Base-by-base conservation (phyloP, 2,797 vertebrate species). In the Halcyon chelicuti region DNA sequence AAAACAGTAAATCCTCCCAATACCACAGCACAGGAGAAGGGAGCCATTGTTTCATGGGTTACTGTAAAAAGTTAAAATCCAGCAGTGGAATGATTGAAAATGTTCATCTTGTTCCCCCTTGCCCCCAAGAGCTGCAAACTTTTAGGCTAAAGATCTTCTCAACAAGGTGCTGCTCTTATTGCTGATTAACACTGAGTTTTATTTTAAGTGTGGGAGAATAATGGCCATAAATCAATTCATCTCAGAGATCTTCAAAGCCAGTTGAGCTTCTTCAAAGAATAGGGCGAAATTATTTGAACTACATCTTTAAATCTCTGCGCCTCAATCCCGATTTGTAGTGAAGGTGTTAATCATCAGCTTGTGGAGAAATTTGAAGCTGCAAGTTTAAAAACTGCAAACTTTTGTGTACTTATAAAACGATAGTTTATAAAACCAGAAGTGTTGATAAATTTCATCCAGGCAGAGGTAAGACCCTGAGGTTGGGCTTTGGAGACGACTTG, bases 51-150 rank as follows among this genome's bases (percentile, higher is more conserved):
- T 81, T 65, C 26, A 8, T 20, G 46, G 29, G 21, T n/a, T 61
- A 52, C 51, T n/a, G 16, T 57, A 44, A 66, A 40, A 81, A 74
- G 7, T 39, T 75, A 40, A 10, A 37, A 62, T 75, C 22, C 16
- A 4, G 13, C 10, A 37, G 9, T 42, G 11, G 19, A 42, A 37
- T 8, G 8, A 20, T 42, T 87, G 22, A 63, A 73, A 92, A 68
- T 3, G 3, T 12, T 51, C 1, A 0, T 11, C 51, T 68, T 47
- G 2, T n/a, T 14, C 16, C 14, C 9, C 5, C n/a, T 51, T 3
- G 1, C 15, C 16, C 14, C 0, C 13, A 46, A 7, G 37, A 57
- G 37, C 20, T 58, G 33, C 37, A 88, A 31, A 37, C 22, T 60
- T 58, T 66, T 26, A 61, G 35, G 25, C 51, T 60, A 22, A 57